Base-by-base conservation (phyloP, 2,888 invertebrate species). In the Venusia cambrica region DNA sequence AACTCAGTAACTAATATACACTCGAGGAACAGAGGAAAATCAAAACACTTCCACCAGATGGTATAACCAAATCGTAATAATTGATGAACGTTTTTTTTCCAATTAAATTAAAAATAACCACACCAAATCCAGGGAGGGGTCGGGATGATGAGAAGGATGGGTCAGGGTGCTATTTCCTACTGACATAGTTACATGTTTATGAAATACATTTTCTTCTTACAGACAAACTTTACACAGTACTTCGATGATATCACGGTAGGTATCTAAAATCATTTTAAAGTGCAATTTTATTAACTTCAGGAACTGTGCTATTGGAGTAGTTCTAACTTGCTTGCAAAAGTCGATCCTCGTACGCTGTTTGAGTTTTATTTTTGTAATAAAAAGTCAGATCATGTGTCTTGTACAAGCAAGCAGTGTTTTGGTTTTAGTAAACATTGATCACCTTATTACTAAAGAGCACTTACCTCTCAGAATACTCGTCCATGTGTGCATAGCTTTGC, bases 381-480 rank as follows among this genome's bases (percentile, higher is more conserved):
- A 27, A 34, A 31, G 39, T 42, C 28, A 38, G 42, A 44, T 48
- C 32, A 30, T 28, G 29, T 41, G 74, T 77, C 77, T 75, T 75
- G 76, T 72, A 76, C 71, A 57, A 52, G 58, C 54, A 71, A 72
- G 65, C 71, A 72, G 73, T 77, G 76, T 78, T 76, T 76, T 77
- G 74, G 79, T 81, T 77, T 78, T 73, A 56, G 65, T 67, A 62
- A 58, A 49, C 53, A 59, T 54, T 45, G 49, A 38, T 44, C 38
- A 32, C 40, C 39, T 45, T 47, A 50, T 48, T 51, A 5, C 54
- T 52, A 47, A 34, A 39, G 33, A 36, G 68, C 80, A 92, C 94
- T 92, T 92, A 98, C 98, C 97, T 97, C 89, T 98, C 97, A 70
- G 97, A 97, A 89, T 98, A 99, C 87, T 98, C 97, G 87, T 96